Evolutionary conservation across 2,113 vertebrate species (phyloP), one percentile per base, ranked within the genome.

Genomic region (Pavo muticus): DNA sequence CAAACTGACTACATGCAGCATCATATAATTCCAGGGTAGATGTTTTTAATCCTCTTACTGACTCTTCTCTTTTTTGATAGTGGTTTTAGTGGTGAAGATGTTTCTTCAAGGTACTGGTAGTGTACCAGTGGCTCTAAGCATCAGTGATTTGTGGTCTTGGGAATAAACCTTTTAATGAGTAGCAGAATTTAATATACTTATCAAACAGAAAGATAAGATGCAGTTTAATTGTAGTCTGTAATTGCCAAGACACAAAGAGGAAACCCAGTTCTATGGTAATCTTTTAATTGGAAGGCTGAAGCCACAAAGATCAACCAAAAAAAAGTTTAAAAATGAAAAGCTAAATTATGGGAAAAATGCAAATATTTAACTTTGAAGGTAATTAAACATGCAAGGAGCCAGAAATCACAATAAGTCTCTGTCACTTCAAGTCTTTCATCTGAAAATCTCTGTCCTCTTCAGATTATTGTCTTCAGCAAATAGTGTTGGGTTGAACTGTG

Each of bases 61-160:
- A 3, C 21, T 64, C 61, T 72, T 74, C 59, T 65, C 21, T 75
- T 71, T 77, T 67, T 70, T 52, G 12, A 45, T n/a, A 30, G 64
- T 60, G 61, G 17, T 92, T 95, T 80, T 39, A 30, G 68, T 71
- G 60, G 21, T 70, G 71, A 87, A 89, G 71, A 14, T 9, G 3
- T 72, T 72, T 84, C 25, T 95, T 47, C 3, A 13, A 45, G 40
- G 14, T 35, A 44, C 16, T 87, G 14, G 40, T 78, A 48, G 35
- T 37, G 30, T 71, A 75, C 12, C 37, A 87, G 44, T 52, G 69
- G n/a, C 67, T 70, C n/a, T 79, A 87, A 89, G 20, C 16, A 50
- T 69, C 64, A 44, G 81, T 79, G 81, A 71, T 76, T 94, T 93
- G 78, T 91, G 84, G 59, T 85, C 74, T 92, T 89, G 48, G 89